Base-by-base conservation (phyloP, 2,797 vertebrate species). In the Anguilla marmorata region DNA sequence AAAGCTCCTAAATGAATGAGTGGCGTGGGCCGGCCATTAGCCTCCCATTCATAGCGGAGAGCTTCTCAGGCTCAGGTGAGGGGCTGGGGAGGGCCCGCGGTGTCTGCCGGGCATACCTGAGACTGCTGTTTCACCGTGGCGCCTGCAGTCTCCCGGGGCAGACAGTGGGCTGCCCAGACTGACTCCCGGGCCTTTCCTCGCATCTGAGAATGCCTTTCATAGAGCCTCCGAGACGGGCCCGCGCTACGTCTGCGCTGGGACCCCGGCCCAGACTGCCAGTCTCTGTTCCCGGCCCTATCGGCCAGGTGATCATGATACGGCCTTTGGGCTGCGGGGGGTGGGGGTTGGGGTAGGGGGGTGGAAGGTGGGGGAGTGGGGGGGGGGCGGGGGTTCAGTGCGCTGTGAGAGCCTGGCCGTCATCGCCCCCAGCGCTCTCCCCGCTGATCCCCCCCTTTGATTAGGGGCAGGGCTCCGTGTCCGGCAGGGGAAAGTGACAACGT, bases 91-190 rank as follows among this genome's bases (percentile, higher is more conserved):
- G 95, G 92, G 94, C 93, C 93, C 91, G 91, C 94, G 92, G 89
- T 93, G 92, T 95, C 95, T 93, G 90, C 94, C 92, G 93, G 91
- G 94, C 97, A 97, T 97, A 97, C 97, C 97, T 97, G 96, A 97
- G 96, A 96, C 96, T 97, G 97, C 95, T 95, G 97, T 97, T 96
- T 96, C 94, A 94, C 92, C 0, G 93, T 94, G 97, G 97, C 97
- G 97, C 97, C 97, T 96, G 93, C 92, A 95, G 95, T 97, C 97
- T 97, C 95, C 93, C 89, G 93, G 93, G 69, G 90, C 93, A 91
- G 92, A 93, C 94, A 94, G 92, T 92, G 94, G 94, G 92, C 94
- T 94, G 90, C 84, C 90, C 93, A 94, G 94, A 95, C 93, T 92
- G 95, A 94, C 95, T 96, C 94, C 37, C 90, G 87, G 93, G 93